These are phyloP conservation scores for Glaucomys volans DNA, from an alignment of 2,113 vertebrate species.

Conservation along the genomic window DNA sequence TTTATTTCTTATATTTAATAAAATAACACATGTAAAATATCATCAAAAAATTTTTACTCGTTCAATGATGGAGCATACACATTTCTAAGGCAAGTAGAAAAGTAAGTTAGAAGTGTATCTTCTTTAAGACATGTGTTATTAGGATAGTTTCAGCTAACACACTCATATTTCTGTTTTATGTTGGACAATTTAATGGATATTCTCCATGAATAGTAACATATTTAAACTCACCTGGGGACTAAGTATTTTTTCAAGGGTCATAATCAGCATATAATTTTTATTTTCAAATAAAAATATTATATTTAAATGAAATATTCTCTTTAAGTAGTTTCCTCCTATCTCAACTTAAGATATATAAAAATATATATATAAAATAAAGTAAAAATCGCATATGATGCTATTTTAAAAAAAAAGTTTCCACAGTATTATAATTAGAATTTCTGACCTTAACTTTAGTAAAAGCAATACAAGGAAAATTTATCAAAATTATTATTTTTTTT, in stretches of 20 bases:
- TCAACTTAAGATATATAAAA: not conserved
- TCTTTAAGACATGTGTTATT: not conserved
- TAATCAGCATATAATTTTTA: not conserved
- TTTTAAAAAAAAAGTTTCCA: not conserved
- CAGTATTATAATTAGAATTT: too few relatives aligned
- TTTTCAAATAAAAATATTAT: not conserved
- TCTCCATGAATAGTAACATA: not conserved
- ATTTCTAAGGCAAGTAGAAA: not conserved
- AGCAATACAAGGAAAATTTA: too few relatives aligned
- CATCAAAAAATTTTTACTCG: not conserved
- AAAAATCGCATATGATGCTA: not conserved
- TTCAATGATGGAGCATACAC: not conserved
- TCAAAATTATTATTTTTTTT: too few relatives aligned
- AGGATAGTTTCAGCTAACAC: not conserved
- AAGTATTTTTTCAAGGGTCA: not conserved
- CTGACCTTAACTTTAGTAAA: too few relatives aligned
- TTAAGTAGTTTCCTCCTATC: not conserved
- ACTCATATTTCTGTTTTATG: not conserved
- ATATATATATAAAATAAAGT: not conserved
- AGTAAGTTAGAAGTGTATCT: conserved; percentile 1
- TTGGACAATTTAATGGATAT: not conserved
- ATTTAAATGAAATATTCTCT: not conserved
- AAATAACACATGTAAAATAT: not conserved
- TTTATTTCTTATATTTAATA: not conserved
- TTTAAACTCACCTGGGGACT: not conserved